phyloP scores from a whole-genome alignment of 2,888 invertebrate species.

The Mesodorylaimus sp. region DNA sequence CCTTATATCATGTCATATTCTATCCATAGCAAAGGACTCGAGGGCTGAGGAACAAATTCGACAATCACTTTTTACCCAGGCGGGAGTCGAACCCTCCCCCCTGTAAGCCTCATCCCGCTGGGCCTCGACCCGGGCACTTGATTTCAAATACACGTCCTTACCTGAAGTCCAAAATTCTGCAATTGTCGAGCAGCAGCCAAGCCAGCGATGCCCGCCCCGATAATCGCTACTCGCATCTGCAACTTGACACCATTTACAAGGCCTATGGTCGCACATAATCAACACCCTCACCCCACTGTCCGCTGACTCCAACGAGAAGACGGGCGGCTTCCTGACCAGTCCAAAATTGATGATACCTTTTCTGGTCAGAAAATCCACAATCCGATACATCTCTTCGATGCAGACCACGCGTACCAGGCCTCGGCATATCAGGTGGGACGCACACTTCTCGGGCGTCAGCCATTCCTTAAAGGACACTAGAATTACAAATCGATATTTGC shows the following conservation, averaged over 20 bases:
- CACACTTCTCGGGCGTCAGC: constrained; percentile 28
- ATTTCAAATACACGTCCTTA: constrained; percentile 13
- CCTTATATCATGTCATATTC: too few species aligned
- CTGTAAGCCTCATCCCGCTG: too few species aligned
- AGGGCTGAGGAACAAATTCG: too few species aligned
- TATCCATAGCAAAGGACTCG: too few species aligned
- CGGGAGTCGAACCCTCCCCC: too few species aligned
- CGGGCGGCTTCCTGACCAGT: constrained; percentile 16
- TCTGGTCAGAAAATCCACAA: constrained; percentile 29
- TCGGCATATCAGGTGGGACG: constrained; percentile 28
- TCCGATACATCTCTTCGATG: constrained; percentile 22
- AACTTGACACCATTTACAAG: constrained; percentile 4
- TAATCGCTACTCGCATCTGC: constrained; percentile 30
- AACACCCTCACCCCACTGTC: too few species aligned
- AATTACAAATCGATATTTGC: too few species aligned
- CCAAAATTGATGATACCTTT: constrained; percentile 33
- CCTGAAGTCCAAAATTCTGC: constrained; percentile 32
- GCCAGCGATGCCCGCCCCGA: constrained; percentile 37
- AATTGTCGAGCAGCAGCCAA: constrained; percentile 36
- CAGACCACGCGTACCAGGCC: constrained; percentile 31
- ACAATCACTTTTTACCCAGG: too few species aligned
- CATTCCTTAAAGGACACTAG: constrained; percentile 25
- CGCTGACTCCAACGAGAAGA: constrained; percentile 12
- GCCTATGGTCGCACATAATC: too few species aligned
- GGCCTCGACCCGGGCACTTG: background rate